Base-by-base conservation (phyloP, 2,797 vertebrate genomes). In the Vespertilio murinus region DNA sequence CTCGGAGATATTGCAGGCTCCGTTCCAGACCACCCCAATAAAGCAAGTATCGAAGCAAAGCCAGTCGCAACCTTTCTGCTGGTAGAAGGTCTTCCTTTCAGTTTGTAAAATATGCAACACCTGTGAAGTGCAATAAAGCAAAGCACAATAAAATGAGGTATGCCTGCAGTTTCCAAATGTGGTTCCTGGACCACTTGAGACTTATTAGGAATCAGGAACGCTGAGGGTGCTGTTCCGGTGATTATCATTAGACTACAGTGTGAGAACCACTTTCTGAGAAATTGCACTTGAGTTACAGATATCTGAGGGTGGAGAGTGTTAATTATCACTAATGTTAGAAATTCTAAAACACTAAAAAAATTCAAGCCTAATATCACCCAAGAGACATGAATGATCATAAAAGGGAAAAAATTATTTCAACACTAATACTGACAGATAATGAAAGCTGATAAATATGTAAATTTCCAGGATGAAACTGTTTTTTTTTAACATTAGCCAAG, bases 401-500 rank as follows among this genome's bases (percentile, higher is more conserved):
- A 87, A 74, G 25, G 4, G 77, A 79, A 38, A 73, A 93, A 84
- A 83, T 9, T 3, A 75, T 4, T 56, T 30, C 35, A 84, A 59
- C 45, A 52, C n/a, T 14, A 91, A 52, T 18, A 61, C n/a, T 40
- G 42, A 64, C 40, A 64, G 28, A 64, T 45, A n/a, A 81, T 81
- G 28, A 54, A 79, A 56, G 75, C 78, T 61, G 56, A 61, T 45
- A 80, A 45, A 64, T 45, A 64, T 33, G 18, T 59, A 33, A 45
- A 45, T 45, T 81, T 18, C 79, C 78, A 64, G n/a, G 30, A 67
- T 35, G 8, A 80, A 88, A 75, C 5, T 65, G 3, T 73, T 35
- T 94, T 89, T 90, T 67, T 74, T 52, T 30, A 69, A 61, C 22
- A 67, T 77, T 81, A 73, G 45, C 33, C 47, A 54, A 95, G 47